Base-by-base conservation (phyloP, 2,888 invertebrate genomes). In the Chrysolina haemoptera region DNA sequence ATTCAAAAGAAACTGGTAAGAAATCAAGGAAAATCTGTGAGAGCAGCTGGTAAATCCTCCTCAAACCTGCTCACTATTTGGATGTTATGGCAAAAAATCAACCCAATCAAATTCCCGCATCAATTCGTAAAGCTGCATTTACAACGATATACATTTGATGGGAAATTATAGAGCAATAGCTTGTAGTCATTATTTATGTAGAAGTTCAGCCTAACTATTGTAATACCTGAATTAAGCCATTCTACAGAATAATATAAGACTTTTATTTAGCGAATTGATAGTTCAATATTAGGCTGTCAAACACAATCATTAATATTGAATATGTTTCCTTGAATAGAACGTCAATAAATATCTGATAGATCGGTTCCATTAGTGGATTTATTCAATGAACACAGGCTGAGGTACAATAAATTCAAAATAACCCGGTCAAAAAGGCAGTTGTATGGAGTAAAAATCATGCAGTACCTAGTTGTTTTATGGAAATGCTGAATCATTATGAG, bases 101-200 rank as follows among this genome's bases (percentile, higher is more conserved):
- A 53, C 18, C 16, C 12, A 12, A 18, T 9, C 20, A 5, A 53
- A 20, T 12, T 20, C 12, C 20, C 12, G 18, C 53, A 53, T 53
- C 20, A 53, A 53, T 22, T 11, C 53, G 4, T 53, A 20, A 53
- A 53, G 53, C 53, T 6, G 12, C 53, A 18, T 18, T 22, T 53
- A 53, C 53, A 53, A 20, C 22, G 11, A 53, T 12, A 53, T 53
- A 53, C 18, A 10, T 9, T 18, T 68, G 59, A 68, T 68, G 68
- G 68, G 59, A 68, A 68, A 68, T 68, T 55, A 68, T 68, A 68
- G 68, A 68, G 68, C 59, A 68, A 46, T 55, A 55, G 12, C 68
- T 68, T 68, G 68, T 68, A 20, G 22, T 53, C 53, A 53, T 53
- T 20, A 53, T 53, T 53, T 53, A 53, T 53, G 53, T 12, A 53